Evolutionary conservation across 2,888 invertebrate genomes (phyloP).

Genomic region (Cataglyphis altisquamis): DNA sequence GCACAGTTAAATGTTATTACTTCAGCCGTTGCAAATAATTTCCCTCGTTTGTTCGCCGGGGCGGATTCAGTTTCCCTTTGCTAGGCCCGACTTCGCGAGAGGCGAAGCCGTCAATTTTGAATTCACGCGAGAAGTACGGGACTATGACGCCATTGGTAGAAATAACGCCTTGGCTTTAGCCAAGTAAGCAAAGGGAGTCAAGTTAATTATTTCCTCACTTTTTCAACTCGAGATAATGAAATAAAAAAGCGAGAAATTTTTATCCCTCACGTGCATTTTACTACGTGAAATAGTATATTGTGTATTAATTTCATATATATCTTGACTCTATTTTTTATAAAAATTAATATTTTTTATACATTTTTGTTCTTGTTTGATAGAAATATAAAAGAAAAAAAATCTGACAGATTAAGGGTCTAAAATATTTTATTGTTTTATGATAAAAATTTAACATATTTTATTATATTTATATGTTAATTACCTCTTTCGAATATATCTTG

Average conservation of each 20-base stretch:
- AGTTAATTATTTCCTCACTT: slow-evolving; percentile 8
- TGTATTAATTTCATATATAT: background rate
- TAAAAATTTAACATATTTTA: no score
- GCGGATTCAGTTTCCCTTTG: slow-evolving; percentile 44
- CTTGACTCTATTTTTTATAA: background rate
- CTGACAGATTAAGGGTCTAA: no score
- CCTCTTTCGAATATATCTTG: background rate
- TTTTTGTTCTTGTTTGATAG: background rate
- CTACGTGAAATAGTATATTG: background rate
- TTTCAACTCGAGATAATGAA: no score
- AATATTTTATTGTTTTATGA: no score
- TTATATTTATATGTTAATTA: background rate
- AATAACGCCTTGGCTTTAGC: slow-evolving; percentile 13
- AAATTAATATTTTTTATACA: no score
- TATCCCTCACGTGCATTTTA: background rate
- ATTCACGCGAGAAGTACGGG: background rate
- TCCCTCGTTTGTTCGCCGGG: slow-evolving; percentile 80
- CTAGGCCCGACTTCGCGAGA: background rate
- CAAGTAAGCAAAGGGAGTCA: background rate
- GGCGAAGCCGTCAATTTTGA: slow-evolving; percentile 21
- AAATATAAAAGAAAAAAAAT: background rate
- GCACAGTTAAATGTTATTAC: slow-evolving; percentile 82
- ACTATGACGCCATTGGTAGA: background rate
- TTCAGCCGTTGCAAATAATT: slow-evolving; percentile 83
- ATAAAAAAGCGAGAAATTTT: background rate